Evolutionary conservation across 2,888 invertebrate species (phyloP).

Genomic region (Zhuqinia jingwanae): DNA sequence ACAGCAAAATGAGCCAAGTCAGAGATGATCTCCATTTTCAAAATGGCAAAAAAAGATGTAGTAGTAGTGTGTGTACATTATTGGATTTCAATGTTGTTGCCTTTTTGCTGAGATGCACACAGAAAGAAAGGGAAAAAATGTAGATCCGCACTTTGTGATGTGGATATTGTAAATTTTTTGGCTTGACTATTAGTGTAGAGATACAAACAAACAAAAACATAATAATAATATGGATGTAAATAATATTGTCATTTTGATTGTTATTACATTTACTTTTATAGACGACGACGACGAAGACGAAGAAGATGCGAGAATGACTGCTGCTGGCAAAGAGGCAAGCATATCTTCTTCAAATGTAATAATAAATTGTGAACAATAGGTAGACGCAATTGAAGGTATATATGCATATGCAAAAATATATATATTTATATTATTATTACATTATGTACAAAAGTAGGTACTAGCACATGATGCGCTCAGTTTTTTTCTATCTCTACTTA

Average conservation of each 20-base stretch:
- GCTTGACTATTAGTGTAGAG: neutral
- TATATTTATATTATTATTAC: neutral
- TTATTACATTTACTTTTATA: conserved; percentile 47
- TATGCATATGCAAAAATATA: neutral
- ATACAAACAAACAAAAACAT: neutral
- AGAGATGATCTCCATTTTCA: conserved; percentile 10
- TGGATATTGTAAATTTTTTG: too few relatives aligned
- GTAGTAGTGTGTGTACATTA: conserved; percentile 17
- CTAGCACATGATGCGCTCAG: too few relatives aligned
- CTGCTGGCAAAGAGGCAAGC: neutral
- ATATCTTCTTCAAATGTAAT: conserved; percentile 3
- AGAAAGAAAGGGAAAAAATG: neutral
- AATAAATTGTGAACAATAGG: neutral
- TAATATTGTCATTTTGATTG: conserved; percentile 46
- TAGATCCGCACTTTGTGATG: conserved; percentile 22
- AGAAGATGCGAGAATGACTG: conserved; percentile 4
- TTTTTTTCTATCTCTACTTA: conserved; percentile 14
- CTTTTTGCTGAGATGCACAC: too few relatives aligned
- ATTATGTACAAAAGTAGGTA: neutral
- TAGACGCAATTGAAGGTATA: neutral
- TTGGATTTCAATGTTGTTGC: conserved; percentile 2
- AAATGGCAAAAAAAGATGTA: conserved; percentile 23
- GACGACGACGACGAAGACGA: conserved; percentile 10
- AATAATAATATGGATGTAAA: conserved; percentile 34
- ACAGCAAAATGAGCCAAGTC: too few relatives aligned